Evolutionary conservation across 2,888 invertebrate species (phyloP), one percentile per base, ranked within the genome.

Genomic region (Trilocha varians): DNA sequence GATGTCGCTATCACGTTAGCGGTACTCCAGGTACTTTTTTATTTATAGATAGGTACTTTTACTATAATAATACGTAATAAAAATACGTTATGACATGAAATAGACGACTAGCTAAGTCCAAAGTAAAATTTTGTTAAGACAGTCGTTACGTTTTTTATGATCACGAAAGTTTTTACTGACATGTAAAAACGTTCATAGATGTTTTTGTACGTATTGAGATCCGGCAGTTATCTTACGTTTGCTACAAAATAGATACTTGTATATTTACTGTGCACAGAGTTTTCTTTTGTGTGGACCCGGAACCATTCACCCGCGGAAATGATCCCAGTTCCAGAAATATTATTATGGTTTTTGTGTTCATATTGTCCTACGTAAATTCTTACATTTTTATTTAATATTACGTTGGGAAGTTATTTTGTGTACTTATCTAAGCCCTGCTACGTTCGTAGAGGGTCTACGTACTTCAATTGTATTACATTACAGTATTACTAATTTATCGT

Each of bases 11-110:
- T 56, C 44, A 43, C 38, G 46, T 46, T 40, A 43, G 40, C 51
- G 43, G 49, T 43, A 45, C 33, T 45, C 36, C 42, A 44, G 41
- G n/a, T n/a, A n/a, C n/a, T n/a, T n/a, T 48, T 53, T 51, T 45
- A 46, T 55, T 53, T 44, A 50, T 49, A 52, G 46, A 57, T 49
- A 39, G 16, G n/a, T n/a, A n/a, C n/a, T n/a, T n/a, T n/a, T n/a
- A n/a, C n/a, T n/a, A n/a, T n/a, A n/a, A n/a, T n/a, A n/a, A n/a
- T n/a, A n/a, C n/a, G n/a, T n/a, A n/a, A 25, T 25, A 25, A 25
- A 25, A 9, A 25, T 25, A 9, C 25, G 25, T 25, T 25, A 25
- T 11, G 25, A n/a, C n/a, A n/a, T n/a, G n/a, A n/a, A n/a, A n/a
- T n/a, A n/a, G n/a, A n/a, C n/a, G n/a, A n/a, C n/a, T n/a, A n/a